Evolutionary conservation across 2,797 vertebrate genomes (phyloP).

Genomic region (Kryptopterus vitreolus): DNA sequence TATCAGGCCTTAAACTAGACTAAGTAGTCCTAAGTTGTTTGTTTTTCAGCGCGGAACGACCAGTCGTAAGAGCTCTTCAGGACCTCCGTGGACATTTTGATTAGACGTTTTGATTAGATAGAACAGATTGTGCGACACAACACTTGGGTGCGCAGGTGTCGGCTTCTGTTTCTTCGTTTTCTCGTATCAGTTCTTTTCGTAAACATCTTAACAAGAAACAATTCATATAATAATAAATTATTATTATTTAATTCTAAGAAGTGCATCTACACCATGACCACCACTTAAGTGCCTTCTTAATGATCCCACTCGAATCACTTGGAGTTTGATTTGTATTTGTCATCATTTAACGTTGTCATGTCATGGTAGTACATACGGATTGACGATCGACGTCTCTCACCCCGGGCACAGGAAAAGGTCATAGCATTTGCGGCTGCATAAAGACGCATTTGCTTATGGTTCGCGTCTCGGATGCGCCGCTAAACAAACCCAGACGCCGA

Average conservation of each 20-base stretch:
- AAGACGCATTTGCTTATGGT: conserved; percentile 14
- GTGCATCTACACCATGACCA: background rate
- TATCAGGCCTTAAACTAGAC: conserved; percentile 2
- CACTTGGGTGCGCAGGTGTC: background rate
- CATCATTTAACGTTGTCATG: background rate
- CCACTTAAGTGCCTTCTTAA: background rate
- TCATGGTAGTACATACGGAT: background rate
- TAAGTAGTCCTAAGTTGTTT: background rate
- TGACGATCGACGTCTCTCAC: background rate
- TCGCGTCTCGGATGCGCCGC: background rate
- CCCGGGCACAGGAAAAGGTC: background rate
- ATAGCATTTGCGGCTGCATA: background rate
- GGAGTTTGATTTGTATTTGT: background rate
- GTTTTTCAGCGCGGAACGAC: background rate
- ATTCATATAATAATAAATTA: too few species aligned
- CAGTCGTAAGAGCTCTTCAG: background rate
- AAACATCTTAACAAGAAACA: too few species aligned
- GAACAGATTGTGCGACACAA: background rate
- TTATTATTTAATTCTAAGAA: background rate
- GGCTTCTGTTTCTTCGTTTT: too few species aligned
- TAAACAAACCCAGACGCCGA: conserved; percentile 7
- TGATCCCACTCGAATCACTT: background rate
- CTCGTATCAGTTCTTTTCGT: too few species aligned
- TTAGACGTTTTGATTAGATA: background rate
- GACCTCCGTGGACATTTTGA: conserved; percentile 15